Evolutionary conservation across 2,888 invertebrate genomes (phyloP).

Genomic region (Cantharis rufa): DNA sequence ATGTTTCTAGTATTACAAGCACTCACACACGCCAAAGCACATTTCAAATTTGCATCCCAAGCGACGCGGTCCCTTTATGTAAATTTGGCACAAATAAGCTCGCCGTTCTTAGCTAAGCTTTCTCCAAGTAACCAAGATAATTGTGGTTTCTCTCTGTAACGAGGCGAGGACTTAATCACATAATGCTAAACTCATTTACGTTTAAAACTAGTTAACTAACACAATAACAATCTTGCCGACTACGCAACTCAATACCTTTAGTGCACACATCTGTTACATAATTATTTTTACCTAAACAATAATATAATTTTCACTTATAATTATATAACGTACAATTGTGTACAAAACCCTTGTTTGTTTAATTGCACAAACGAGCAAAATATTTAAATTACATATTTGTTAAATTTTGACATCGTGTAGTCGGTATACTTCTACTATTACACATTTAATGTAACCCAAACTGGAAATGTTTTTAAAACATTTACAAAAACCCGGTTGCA

Average conservation of each 20-base stretch:
- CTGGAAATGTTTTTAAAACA: neutral
- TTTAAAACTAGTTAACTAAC: constrained; percentile 29
- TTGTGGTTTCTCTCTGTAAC: constrained; percentile 31
- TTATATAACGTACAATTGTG: neutral
- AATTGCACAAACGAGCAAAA: neutral
- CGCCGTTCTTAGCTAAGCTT: constrained; percentile 27
- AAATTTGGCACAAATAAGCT: constrained; percentile 29
- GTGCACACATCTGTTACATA: constrained; percentile 6
- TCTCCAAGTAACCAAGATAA: constrained; percentile 31
- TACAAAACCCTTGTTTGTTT: neutral
- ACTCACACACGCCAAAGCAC: constrained; percentile 19
- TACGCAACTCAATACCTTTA: constrained; percentile 20
- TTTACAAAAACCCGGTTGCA: neutral
- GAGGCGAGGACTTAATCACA: constrained; percentile 30
- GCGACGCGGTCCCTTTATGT: constrained; percentile 30
- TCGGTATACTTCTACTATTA: neutral
- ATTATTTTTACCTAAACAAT: neutral
- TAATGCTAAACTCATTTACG: constrained; percentile 31
- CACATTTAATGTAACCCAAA: neutral
- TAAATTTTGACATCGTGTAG: neutral
- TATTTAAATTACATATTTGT: neutral
- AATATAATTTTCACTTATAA: constrained; percentile 1
- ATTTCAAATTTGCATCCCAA: constrained; percentile 28
- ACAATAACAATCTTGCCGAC: constrained; percentile 26
- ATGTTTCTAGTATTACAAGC: constrained; percentile 16